Evolutionary conservation across 2,888 invertebrate species (phyloP).

Genomic region (Philonicus albiceps): DNA sequence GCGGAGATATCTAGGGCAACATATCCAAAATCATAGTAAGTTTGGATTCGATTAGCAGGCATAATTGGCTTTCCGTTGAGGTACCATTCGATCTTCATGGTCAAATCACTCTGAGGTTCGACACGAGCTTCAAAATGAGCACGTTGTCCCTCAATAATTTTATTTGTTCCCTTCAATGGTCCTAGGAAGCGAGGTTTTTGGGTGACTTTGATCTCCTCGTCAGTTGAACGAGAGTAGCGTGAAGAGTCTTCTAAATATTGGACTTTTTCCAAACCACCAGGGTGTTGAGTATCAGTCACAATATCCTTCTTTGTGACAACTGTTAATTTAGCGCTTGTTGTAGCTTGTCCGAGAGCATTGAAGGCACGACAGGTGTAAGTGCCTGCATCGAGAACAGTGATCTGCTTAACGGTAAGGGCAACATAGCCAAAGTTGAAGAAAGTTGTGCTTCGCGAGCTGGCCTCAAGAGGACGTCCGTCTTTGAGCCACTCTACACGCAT

Average conservation of each 20-base stretch:
- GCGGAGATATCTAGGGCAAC: conserved; percentile 94
- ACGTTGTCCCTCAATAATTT: conserved; percentile 90
- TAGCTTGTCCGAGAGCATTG: conserved; percentile 86
- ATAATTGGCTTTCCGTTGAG: conserved; percentile 92
- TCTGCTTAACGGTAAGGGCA: conserved; percentile 89
- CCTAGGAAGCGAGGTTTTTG: conserved; percentile 89
- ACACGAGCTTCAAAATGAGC: conserved; percentile 96
- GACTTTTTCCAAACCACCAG: conserved; percentile 89
- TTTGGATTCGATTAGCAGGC: conserved; percentile 89
- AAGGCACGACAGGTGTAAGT: conserved; percentile 88
- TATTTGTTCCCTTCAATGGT: conserved; percentile 90
- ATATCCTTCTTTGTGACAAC: conserved; percentile 87
- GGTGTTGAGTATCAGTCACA: conserved; percentile 89
- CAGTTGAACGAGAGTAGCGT: conserved; percentile 71
- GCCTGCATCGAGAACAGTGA: conserved; percentile 89
- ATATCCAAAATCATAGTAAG: conserved; percentile 95
- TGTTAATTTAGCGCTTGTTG: conserved; percentile 80
- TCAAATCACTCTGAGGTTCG: conserved; percentile 92
- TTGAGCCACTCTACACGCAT: conserved; percentile 92
- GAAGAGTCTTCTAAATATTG: conserved; percentile 87
- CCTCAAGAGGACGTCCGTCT: conserved; percentile 89
- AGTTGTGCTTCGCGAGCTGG: conserved; percentile 90
- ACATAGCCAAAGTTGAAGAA: conserved; percentile 96
- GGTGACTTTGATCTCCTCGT: conserved; percentile 77
- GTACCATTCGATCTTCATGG: conserved; percentile 95